Percentiles rank a stretch among this genome's conserved stretches.
These are phyloP conservation scores for Meliscaeva auricollis DNA, from an alignment of 2,888 invertebrate genomes.

Conservation along the genomic window DNA sequence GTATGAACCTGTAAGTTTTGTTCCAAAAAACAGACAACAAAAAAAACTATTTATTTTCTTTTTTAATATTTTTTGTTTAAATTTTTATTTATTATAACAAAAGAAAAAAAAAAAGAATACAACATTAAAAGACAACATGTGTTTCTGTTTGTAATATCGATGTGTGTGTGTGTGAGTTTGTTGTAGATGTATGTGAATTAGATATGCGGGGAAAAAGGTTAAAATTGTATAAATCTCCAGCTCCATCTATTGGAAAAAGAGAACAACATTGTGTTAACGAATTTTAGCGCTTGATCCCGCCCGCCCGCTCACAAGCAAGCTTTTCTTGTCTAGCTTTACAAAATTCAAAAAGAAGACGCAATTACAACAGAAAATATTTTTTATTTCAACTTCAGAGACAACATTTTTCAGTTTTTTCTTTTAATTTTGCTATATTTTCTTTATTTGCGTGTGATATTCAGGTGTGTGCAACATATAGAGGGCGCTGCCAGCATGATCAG, in stretches of 20 bases:
- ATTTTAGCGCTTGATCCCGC: background rate
- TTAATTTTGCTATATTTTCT: constrained; percentile 20
- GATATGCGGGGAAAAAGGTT: constrained; percentile 1
- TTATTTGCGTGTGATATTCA: constrained; percentile 63
- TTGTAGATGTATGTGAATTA: constrained; percentile 30
- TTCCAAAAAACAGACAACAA: constrained; percentile 81
- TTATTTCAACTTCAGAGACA: background rate
- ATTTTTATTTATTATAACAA: constrained; percentile 31
- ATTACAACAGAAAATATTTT: constrained; percentile 68
- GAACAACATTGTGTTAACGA: background rate
- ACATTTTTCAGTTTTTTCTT: constrained; percentile 31
- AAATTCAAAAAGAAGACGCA: constrained; percentile 73
- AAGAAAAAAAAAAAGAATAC: constrained; percentile 35
- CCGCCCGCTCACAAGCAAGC: constrained; percentile 11
- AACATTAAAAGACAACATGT: constrained; percentile 67
- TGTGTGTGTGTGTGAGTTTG: constrained; percentile 50
- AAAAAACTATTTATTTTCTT: constrained; percentile 47
- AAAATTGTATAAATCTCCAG: background rate
- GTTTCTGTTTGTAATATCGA: constrained; percentile 26
- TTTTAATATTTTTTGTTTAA: constrained; percentile 24
- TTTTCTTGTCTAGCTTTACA: constrained; percentile 55
- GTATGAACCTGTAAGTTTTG: constrained; percentile 91
- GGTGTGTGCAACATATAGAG: constrained; percentile 65
- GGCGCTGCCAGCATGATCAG: constrained; percentile 64
- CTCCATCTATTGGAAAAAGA: constrained; percentile 3